phyloP scores from a whole-genome alignment of 2,797 vertebrate genomes.

The Pangasius sanitwongsei region DNA sequence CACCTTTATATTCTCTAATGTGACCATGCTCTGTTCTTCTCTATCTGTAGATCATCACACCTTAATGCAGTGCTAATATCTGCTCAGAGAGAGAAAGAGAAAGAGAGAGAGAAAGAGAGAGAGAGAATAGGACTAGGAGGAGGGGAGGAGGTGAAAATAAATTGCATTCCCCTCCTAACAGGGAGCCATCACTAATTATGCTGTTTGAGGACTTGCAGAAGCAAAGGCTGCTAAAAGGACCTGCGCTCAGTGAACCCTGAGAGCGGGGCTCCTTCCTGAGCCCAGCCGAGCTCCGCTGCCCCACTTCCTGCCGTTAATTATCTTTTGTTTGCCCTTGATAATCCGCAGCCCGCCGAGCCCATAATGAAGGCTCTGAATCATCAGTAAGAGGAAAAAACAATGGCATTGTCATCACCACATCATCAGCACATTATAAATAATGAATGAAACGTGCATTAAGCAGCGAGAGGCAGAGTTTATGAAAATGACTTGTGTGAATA shows the following conservation, averaged over 20 bases:
- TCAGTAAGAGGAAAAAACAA: conserved; percentile 90
- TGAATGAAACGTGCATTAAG: conserved; percentile 95
- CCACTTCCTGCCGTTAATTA: conserved; percentile 91
- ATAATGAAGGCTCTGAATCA: conserved; percentile 95
- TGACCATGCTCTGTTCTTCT: conserved; percentile 25
- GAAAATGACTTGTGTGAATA: conserved; percentile 97
- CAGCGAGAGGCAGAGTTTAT: conserved; percentile 87
- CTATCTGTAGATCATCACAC: conserved; percentile 52
- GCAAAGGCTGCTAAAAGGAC: conserved; percentile 69
- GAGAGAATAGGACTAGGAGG: conserved; percentile 30
- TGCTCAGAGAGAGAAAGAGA: conserved; percentile 35
- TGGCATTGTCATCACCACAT: conserved; percentile 95
- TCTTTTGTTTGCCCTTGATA: conserved; percentile 99
- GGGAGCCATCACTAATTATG: conserved; percentile 71
- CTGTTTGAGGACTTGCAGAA: conserved; percentile 67
- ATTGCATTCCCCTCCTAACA: conserved; percentile 63
- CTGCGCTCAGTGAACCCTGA: conserved; percentile 75
- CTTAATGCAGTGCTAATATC: conserved; percentile 54
- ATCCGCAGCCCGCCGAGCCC: conserved; percentile 86
- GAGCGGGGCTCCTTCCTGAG: conserved; percentile 75
- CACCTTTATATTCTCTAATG: conserved; percentile 33
- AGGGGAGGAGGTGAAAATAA: conserved; percentile 58
- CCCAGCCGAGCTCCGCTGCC: conserved; percentile 64
- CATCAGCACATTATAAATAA: conserved; percentile 97
- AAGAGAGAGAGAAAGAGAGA: conserved; percentile 13